phyloP scores from a whole-genome alignment of 2,797 vertebrate genomes.

The Phataginus tricuspis region DNA sequence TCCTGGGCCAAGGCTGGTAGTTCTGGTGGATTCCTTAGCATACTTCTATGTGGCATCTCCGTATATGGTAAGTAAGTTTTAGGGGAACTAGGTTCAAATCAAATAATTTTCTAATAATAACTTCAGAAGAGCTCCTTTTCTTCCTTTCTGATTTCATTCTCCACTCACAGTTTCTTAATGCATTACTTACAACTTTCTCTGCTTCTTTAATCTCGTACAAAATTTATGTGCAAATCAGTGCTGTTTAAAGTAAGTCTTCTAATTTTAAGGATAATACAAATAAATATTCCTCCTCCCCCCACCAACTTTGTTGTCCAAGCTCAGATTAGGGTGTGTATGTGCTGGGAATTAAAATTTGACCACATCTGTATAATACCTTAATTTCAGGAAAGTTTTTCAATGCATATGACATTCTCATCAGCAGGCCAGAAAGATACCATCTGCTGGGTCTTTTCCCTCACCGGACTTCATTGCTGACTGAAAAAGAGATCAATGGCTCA shows the following conservation, averaged over 20 bases:
- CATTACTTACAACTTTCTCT: neutral
- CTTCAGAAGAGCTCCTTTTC: neutral
- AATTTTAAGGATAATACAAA: constrained; percentile 31
- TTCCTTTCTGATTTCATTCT: constrained; percentile 34
- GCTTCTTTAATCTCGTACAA: neutral
- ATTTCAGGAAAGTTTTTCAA: constrained; percentile 72
- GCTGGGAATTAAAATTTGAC: constrained; percentile 46
- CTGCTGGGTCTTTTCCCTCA: constrained; percentile 34
- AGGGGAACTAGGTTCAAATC: constrained; percentile 5
- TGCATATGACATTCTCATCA: constrained; percentile 78
- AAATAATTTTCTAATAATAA: neutral
- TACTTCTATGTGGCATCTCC: neutral
- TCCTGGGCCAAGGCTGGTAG: neutral
- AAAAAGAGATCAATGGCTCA: constrained; percentile 74
- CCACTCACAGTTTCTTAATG: neutral
- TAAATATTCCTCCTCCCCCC: neutral
- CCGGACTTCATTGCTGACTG: constrained; percentile 39
- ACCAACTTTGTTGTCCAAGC: neutral
- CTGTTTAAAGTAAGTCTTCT: neutral
- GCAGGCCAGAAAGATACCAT: constrained; percentile 59
- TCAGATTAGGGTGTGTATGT: constrained; percentile 1
- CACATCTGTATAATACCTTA: constrained; percentile 72
- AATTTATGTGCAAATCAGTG: neutral
- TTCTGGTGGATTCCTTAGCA: neutral
- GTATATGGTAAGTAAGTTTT: neutral